phyloP scores from a whole-genome alignment of 2,113 vertebrate species.

The Siniperca chuatsi region DNA sequence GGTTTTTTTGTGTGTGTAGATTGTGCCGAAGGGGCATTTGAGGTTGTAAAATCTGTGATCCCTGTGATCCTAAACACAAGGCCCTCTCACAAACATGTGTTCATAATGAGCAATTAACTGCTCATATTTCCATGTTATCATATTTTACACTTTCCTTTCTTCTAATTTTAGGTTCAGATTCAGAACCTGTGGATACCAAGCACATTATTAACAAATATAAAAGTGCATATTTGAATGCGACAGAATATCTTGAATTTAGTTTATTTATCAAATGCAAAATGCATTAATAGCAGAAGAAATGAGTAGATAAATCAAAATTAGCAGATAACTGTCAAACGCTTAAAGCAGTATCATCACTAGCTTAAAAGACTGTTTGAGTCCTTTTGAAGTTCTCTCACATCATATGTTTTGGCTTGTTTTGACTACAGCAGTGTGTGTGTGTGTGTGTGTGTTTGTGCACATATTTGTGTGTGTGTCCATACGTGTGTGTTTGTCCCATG shows the following conservation, averaged over 20 bases:
- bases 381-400: slow-evolving; percentile 64
- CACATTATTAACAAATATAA: slow-evolving; percentile 38
- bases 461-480: background rate
- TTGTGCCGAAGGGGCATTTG: slow-evolving; percentile 61
- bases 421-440: slow-evolving; percentile 35
- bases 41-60: slow-evolving; percentile 62
- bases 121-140: slow-evolving; percentile 49
- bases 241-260: slow-evolving; percentile 33
- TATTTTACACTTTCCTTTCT: slow-evolving; percentile 53
- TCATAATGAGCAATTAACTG: slow-evolving; percentile 63
- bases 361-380: slow-evolving; percentile 60
- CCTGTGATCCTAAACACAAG: slow-evolving; percentile 55
- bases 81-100: slow-evolving; percentile 54
- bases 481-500: slow-evolving; percentile 21
- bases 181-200: slow-evolving; percentile 13
- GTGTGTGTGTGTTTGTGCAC: background rate
- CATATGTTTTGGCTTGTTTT: slow-evolving; percentile 71
- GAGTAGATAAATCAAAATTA: slow-evolving; percentile 52
- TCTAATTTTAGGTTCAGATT: slow-evolving; percentile 33
- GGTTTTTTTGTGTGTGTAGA: slow-evolving; percentile 19
- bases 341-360: slow-evolving; percentile 53
- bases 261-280: slow-evolving; percentile 43
- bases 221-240: slow-evolving; percentile 37
- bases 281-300: slow-evolving; percentile 45
- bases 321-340: slow-evolving; percentile 61